Evolutionary conservation across 2,888 invertebrate genomes (phyloP).

Genomic region (Isotomurus palustris): DNA sequence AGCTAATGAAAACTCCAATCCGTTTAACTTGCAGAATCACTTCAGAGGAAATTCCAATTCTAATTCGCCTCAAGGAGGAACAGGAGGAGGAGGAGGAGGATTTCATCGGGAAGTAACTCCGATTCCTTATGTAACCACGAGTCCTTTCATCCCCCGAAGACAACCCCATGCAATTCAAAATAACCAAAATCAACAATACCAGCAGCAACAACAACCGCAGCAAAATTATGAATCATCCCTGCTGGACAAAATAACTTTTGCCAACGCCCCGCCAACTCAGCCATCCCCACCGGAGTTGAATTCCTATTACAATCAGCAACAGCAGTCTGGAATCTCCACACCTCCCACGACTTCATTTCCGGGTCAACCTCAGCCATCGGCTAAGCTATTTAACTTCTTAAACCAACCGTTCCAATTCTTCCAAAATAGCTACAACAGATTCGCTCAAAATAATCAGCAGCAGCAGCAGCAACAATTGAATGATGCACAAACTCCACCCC

Average conservation of each 20-base stretch:
- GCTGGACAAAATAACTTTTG: not conserved
- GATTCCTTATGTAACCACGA: not conserved
- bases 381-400: slow-evolving; percentile 9
- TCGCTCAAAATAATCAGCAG: not conserved
- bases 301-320: not conserved
- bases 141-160: slow-evolving; percentile 3
- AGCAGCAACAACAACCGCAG: not conserved
- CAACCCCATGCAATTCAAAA: not conserved
- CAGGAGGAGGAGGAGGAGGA: not conserved
- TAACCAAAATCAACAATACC: not conserved
- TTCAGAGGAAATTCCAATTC: no score
- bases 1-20: not conserved
- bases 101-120: not conserved
- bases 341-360: not conserved
- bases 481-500: not conserved
- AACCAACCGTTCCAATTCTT: slow-evolving; percentile 11
- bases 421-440: slow-evolving; percentile 6
- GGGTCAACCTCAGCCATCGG: slow-evolving; percentile 5
- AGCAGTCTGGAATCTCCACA: not conserved
- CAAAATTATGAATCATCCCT: not conserved
- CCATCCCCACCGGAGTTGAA: not conserved
- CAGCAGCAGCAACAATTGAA: not conserved
- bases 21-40: slow-evolving; percentile 6
- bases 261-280: not conserved
- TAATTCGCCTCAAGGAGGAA: not conserved